Evolutionary conservation across 2,888 invertebrate species (phyloP), one percentile per base, ranked within the genome.

Genomic region (Folsomia manolachei): DNA sequence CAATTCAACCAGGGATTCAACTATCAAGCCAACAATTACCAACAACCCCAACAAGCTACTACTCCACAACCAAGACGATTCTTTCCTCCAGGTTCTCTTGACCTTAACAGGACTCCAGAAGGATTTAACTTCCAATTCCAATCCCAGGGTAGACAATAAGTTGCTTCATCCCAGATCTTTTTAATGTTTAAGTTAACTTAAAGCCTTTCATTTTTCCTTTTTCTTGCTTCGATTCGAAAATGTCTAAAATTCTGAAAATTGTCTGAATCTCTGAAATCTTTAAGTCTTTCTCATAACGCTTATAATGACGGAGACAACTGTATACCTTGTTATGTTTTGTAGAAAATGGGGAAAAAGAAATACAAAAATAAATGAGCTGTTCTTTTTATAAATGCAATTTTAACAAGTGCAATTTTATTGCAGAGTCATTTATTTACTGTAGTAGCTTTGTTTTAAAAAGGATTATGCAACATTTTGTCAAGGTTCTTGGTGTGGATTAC

Each of bases 51-150:
- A 26, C 78, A 72, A 68, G 86, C 87, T 76, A 88, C 89, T 70
- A 92, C 92, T 69, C 90, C 88, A 75, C 86, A 89, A 27, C 91
- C 92, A 23, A 88, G 89, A 82, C 88, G 90, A 81, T 92, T 92
- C 86, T 91, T 90, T 83, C 93, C 92, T 69, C 93, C 93, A 27
- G 94, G 94, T 80, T 93, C 93, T 84, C 88, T 94, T 82, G 90
- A 90, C 81, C 87, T 94, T 81, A 93, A 93, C 87, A 88, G 94
- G 83, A 92, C 92, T 73, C 93, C 93, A 56, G 94, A 94, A 83
- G 94, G 94, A 82, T 94, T 90, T 86, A 91, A 92, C 82, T 94
- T 92, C 85, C 91, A 90, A 79, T 93, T 93, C 87, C 63, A 70
- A n/a, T 75, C 75, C n/a, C n/a, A n/a, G n/a, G n/a, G n/a, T 65